These are phyloP conservation scores for Prionace glauca DNA, from an alignment of 2,797 vertebrate species.

Conservation along the genomic window DNA sequence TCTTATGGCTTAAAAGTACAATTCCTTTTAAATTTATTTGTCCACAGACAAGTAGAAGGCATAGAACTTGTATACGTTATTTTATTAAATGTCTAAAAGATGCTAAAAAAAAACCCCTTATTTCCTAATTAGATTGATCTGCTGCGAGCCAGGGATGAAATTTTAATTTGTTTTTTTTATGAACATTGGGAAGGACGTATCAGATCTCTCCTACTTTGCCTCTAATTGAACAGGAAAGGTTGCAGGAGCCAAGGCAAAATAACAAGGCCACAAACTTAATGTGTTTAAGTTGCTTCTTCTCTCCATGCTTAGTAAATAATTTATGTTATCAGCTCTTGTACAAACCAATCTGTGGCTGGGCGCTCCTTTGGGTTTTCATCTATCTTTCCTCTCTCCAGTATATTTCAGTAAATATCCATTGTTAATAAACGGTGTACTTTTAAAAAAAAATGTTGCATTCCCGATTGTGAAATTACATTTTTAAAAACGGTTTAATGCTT, in stretches of 20 bases:
- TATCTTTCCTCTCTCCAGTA: conserved; percentile 54
- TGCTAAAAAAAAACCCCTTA: neutral
- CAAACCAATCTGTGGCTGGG: conserved; percentile 50
- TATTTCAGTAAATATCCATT: conserved; percentile 13
- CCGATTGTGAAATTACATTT: neutral
- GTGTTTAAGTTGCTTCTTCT: conserved; percentile 57
- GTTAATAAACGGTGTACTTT: conserved; percentile 1
- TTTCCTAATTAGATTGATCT: conserved; percentile 24
- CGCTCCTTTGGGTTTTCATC: conserved; percentile 52
- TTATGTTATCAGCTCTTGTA: conserved; percentile 57
- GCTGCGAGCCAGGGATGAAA: neutral
- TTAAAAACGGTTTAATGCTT: neutral
- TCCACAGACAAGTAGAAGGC: neutral
- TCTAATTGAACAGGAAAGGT: conserved; percentile 69
- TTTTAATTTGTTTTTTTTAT: conserved; percentile 26
- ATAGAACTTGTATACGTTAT: conserved; percentile 2
- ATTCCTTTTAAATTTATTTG: neutral
- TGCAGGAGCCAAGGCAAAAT: conserved; percentile 68
- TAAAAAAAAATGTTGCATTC: neutral
- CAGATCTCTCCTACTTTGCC: conserved; percentile 28
- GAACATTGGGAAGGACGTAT: conserved; percentile 31
- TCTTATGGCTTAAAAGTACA: neutral
- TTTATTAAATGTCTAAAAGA: conserved; percentile 30
- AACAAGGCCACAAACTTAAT: conserved; percentile 65
- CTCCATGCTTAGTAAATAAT: conserved; percentile 64